phyloP scores from a whole-genome alignment of 2,113 vertebrate species.

The Seriola rivoliana region DNA sequence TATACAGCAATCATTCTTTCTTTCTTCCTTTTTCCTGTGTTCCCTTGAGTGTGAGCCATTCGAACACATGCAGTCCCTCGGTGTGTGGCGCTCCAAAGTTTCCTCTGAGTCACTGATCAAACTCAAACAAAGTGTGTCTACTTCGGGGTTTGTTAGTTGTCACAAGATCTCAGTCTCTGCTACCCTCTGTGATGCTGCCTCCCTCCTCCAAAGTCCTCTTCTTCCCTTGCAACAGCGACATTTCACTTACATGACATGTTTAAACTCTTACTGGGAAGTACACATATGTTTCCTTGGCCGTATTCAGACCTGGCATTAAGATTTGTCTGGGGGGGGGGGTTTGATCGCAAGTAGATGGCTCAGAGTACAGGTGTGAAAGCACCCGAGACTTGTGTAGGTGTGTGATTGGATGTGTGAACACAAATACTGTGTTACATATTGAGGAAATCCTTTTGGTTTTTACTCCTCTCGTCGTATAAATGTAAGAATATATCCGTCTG shows the following conservation, averaged over 20 bases:
- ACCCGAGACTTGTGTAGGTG: not conserved
- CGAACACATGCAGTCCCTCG: not conserved
- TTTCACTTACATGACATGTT: not conserved
- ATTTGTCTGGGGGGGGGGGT: too few species aligned
- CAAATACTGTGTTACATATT: not conserved
- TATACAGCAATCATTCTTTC: not conserved
- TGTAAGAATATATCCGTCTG: not conserved
- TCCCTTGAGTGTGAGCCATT: not conserved
- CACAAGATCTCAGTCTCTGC: not conserved
- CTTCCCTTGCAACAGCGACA: not conserved
- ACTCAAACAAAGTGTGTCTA: constrained; percentile 17
- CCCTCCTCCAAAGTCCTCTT: not conserved
- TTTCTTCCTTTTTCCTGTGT: not conserved
- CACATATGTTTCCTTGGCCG: not conserved
- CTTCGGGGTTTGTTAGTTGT: constrained; percentile 25
- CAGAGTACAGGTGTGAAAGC: too few species aligned
- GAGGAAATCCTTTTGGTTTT: not conserved
- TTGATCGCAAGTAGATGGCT: too few species aligned
- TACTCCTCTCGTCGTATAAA: not conserved
- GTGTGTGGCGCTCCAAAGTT: constrained; percentile 8
- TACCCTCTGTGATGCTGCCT: not conserved
- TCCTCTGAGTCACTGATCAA: constrained; percentile 43
- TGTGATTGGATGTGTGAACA: not conserved
- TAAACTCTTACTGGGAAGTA: not conserved
- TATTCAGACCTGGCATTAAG: too few species aligned